Percentiles rank a stretch among this genome's conserved stretches.
Evolutionary conservation across 1,140 invertebrate genomes (phyloP).

Genomic region (Chymomyza costata): DNA sequence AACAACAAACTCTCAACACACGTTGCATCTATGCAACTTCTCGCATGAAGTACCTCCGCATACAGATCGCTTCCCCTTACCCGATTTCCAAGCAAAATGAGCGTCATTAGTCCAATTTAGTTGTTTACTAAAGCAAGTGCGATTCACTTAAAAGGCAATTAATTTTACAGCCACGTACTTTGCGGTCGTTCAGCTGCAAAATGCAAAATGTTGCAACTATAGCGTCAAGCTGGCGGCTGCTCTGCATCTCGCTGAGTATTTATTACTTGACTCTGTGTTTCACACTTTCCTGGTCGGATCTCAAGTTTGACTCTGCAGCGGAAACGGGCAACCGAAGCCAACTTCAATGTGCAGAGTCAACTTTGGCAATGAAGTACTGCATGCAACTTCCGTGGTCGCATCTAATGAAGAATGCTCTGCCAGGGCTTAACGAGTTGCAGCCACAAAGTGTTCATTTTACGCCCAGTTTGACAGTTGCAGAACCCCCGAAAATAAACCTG

Average conservation of each 20-base stretch:
- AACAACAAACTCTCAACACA: conserved; percentile 30
- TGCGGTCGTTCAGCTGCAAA: conserved; percentile 72
- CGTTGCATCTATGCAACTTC: conserved; percentile 26
- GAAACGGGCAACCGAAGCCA: conserved; percentile 5
- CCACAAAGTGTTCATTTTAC: conserved; percentile 61
- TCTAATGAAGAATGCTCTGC: no score
- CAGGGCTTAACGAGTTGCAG: neutral
- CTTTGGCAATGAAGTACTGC: conserved; percentile 52
- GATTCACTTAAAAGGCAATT: conserved; percentile 75
- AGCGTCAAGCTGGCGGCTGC: conserved; percentile 8
- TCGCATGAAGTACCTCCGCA: conserved; percentile 29
- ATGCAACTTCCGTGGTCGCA: no score
- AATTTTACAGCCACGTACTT: conserved; percentile 72
- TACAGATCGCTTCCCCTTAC: no score
- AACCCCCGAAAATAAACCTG: conserved; percentile 8
- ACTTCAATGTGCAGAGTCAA: conserved; percentile 14
- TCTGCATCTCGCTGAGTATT: conserved; percentile 52
- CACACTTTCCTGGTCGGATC: conserved; percentile 60
- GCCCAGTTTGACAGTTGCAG: conserved; percentile 40
- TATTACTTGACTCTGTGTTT: conserved; percentile 72
- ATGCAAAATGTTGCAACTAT: conserved; percentile 62
- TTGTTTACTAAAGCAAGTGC: conserved; percentile 73
- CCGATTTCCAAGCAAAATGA: no score
- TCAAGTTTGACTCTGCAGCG: conserved; percentile 22
- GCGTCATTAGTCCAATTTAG: conserved; percentile 74